phyloP scores from a whole-genome alignment of 1,140 invertebrate genomes.

The Bilobella aurantiaca region DNA sequence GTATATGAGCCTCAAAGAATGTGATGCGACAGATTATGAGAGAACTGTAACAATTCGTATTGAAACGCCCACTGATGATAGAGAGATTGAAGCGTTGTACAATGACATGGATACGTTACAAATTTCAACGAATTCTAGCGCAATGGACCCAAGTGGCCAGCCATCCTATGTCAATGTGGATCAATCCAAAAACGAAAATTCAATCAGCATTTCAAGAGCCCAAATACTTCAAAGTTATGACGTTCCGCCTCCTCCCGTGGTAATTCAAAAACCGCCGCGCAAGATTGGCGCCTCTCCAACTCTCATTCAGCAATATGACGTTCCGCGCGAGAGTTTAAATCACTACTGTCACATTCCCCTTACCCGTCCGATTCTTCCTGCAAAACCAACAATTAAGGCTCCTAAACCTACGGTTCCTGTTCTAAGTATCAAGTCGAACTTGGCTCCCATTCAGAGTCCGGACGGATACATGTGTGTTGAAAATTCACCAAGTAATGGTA shows the following conservation, averaged over 20 bases:
- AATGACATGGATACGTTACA: no score
- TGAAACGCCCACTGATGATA: no score
- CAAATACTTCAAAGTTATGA: constrained; percentile 15
- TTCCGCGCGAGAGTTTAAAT: background rate
- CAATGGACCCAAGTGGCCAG: no score
- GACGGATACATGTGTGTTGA: background rate
- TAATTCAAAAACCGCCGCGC: background rate
- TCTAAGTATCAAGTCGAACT: background rate
- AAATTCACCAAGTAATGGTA: background rate
- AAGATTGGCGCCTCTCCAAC: background rate
- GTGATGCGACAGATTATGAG: no score
- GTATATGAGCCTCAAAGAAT: no score
- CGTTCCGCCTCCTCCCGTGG: background rate
- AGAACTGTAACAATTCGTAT: no score
- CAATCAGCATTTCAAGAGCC: no score
- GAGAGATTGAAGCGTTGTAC: no score
- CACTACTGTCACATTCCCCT: background rate
- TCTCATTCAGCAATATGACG: background rate
- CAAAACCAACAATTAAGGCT: background rate
- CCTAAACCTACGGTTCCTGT: background rate
- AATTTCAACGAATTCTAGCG: no score
- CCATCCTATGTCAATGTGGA: background rate
- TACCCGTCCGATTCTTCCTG: constrained; percentile 11
- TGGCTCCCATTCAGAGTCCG: background rate
- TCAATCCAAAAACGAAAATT: no score